Conservation (phyloP, 2,113 vertebrate genomes). For the Ariopsis seemanni region DNA sequence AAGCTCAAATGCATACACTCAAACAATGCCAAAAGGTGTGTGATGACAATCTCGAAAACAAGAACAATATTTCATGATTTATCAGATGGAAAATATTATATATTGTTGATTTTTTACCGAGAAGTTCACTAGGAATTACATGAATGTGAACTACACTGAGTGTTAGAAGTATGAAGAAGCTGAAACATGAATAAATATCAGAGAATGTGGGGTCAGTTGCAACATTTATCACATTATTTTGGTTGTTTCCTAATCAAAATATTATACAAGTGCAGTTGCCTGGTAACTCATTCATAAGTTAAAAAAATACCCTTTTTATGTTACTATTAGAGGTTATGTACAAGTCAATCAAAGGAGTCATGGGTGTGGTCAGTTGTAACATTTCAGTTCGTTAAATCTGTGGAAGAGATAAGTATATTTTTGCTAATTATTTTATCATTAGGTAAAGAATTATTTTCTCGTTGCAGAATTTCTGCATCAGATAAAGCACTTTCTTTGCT, state of each 20-base stretch:
- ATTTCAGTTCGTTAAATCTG: neutral
- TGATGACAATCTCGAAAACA: neutral
- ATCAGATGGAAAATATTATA: neutral
- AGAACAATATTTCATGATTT: neutral
- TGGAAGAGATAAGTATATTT: neutral
- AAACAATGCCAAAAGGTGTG: neutral
- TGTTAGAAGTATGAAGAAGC: neutral
- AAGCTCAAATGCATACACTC: neutral
- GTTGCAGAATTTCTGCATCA: neutral
- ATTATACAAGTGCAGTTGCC: neutral
- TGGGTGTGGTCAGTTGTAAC: neutral
- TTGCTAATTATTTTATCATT: neutral
- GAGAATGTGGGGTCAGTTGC: neutral
- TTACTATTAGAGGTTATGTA: neutral
- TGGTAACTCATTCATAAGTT: neutral
- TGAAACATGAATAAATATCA: neutral
- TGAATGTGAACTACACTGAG: neutral
- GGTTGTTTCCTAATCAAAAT: neutral
- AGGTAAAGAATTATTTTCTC: neutral
- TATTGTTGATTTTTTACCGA: neutral
- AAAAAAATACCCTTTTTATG: neutral
- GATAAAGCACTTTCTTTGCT: neutral
- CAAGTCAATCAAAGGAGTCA: neutral
- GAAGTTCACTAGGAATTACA: neutral
- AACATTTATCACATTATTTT: neutral